These are phyloP conservation scores for Rhopalosiphum nymphaeae DNA, from an alignment of 2,888 invertebrate species.

Conservation along the genomic window DNA sequence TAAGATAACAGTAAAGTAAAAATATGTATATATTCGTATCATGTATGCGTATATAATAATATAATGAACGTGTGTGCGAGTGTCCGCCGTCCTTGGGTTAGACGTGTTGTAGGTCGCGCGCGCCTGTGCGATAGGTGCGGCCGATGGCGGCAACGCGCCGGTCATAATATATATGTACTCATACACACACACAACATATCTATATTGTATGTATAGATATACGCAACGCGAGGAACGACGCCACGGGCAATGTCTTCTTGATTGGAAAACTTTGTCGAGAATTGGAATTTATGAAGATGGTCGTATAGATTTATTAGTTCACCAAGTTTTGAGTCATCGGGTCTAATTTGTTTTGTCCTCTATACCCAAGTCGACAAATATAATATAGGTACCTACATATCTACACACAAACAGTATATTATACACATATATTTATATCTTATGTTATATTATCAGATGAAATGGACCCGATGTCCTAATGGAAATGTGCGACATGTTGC, in stretches of 20 bases:
- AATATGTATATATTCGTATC: slow-evolving; percentile 12
- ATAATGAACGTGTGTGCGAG: not conserved
- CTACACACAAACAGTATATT: not conserved
- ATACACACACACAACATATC: not conserved
- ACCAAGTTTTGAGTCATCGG: slow-evolving; percentile 3
- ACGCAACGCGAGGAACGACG: not conserved
- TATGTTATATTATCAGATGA: not conserved
- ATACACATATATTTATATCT: not conserved
- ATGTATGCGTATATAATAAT: not conserved
- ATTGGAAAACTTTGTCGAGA: slow-evolving; percentile 52
- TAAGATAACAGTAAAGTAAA: slow-evolving; percentile 64
- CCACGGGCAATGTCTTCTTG: slow-evolving; percentile 48
- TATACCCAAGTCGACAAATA: not conserved
- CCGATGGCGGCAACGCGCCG: not conserved
- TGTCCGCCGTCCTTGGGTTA: slow-evolving; percentile 55
- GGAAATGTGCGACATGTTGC: not conserved
- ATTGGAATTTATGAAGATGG: slow-evolving; percentile 31
- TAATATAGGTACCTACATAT: not conserved
- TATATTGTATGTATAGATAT: not conserved
- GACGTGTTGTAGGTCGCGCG: slow-evolving; percentile 61
- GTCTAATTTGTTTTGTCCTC: slow-evolving; percentile 35
- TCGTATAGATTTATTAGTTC: slow-evolving; percentile 30
- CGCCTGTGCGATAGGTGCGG: slow-evolving; percentile 39
- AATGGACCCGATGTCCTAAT: not conserved
- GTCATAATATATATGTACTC: not conserved